These are phyloP conservation scores for Dasyurus viverrinus DNA, from an alignment of 2,113 vertebrate species.

Conservation along the genomic window DNA sequence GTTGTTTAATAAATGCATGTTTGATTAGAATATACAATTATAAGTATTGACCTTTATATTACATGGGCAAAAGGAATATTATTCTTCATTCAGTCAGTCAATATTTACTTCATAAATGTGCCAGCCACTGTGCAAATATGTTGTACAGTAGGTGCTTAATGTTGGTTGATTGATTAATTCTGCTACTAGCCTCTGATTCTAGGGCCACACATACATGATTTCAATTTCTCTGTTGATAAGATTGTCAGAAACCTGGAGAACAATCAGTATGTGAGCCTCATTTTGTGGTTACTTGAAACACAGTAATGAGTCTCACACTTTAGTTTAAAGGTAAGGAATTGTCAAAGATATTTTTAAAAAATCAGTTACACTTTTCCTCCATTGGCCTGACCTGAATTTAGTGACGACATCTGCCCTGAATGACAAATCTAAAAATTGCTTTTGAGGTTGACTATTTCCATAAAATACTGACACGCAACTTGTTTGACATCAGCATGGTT, in stretches of 20 bases:
- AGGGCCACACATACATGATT: background rate
- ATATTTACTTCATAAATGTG: background rate
- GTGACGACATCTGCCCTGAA: conserved; percentile 28
- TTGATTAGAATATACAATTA: background rate
- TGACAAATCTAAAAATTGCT: conserved; percentile 58
- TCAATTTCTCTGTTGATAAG: background rate
- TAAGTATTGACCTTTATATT: background rate
- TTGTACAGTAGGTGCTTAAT: background rate
- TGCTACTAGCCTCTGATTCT: background rate
- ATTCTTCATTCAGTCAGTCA: background rate
- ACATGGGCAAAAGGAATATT: background rate
- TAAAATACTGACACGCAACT: conserved; percentile 4
- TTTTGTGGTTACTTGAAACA: background rate
- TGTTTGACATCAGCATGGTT: conserved; percentile 7
- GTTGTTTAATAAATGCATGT: background rate
- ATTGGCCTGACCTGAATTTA: conserved; percentile 59
- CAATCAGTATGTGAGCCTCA: background rate
- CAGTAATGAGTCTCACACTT: conserved; percentile 31
- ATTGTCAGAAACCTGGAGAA: background rate
- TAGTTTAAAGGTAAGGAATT: conserved; percentile 27
- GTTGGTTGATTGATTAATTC: background rate
- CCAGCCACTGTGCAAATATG: background rate
- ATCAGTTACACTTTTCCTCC: conserved; percentile 22
- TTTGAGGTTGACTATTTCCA: conserved; percentile 34
- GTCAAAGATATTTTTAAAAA: conserved; percentile 25